These are phyloP conservation scores for Heliconius sara DNA, from an alignment of 2,888 invertebrate genomes.

Conservation along the genomic window DNA sequence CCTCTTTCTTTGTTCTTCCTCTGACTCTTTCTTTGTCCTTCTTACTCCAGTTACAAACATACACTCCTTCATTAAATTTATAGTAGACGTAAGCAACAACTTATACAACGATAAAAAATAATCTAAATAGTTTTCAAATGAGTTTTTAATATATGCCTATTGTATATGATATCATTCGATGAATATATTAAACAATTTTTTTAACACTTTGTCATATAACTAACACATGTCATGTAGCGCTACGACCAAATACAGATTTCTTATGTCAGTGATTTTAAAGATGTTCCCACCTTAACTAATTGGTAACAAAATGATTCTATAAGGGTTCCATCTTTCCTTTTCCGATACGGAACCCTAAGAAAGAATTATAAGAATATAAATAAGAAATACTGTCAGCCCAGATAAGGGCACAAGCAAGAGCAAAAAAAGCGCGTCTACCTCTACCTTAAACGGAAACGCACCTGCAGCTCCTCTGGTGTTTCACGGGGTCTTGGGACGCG, in stretches of 20 bases:
- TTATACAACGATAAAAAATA: not conserved
- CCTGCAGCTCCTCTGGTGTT: too few species aligned
- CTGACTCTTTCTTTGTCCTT: too few species aligned
- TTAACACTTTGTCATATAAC: conserved; percentile 8
- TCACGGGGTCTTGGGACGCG: too few species aligned
- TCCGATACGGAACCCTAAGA: too few species aligned
- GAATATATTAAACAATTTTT: conserved; percentile 7
- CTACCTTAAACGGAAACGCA: too few species aligned
- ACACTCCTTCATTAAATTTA: not conserved
- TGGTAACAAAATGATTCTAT: not conserved
- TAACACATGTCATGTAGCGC: not conserved
- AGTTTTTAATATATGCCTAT: not conserved
- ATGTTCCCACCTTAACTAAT: not conserved
- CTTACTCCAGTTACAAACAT: too few species aligned
- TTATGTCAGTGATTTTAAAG: not conserved
- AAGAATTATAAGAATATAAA: too few species aligned
- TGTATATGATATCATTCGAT: not conserved
- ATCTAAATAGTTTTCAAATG: conserved; percentile 14
- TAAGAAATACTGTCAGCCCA: too few species aligned
- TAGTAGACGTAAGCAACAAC: not conserved
- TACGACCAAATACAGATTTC: not conserved
- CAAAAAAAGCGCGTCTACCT: too few species aligned
- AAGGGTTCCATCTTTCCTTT: too few species aligned
- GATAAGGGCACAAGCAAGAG: too few species aligned
- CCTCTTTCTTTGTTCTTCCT: too few species aligned